These are phyloP conservation scores for Rhinopomastus cyanomelas DNA, from an alignment of 2,113 vertebrate species.

Conservation along the genomic window DNA sequence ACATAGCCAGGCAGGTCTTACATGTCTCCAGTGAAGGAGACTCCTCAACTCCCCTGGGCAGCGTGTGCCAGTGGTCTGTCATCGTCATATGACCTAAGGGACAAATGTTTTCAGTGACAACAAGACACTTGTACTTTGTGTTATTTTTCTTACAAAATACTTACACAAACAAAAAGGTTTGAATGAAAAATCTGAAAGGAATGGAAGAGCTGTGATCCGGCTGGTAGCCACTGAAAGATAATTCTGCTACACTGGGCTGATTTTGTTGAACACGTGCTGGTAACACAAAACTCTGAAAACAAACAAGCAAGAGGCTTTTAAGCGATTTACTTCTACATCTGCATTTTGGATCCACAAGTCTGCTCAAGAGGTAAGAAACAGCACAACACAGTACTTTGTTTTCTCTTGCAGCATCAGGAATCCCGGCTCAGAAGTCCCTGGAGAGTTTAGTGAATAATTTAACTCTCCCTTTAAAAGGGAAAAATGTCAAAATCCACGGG, in stretches of 20 bases:
- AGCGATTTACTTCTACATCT: not conserved
- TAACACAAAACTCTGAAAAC: not conserved
- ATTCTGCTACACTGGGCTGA: not conserved
- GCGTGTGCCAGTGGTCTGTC: no score
- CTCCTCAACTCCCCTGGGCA: no score
- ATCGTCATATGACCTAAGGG: not conserved
- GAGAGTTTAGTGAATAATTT: constrained; percentile 36
- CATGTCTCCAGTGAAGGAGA: no score
- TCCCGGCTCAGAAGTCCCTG: not conserved
- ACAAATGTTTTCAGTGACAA: not conserved
- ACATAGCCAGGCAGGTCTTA: no score
- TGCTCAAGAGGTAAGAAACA: not conserved
- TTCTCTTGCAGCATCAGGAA: constrained; percentile 28
- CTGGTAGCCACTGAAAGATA: not conserved
- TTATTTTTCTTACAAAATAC: not conserved
- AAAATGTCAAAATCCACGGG: constrained; percentile 23
- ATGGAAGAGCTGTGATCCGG: not conserved
- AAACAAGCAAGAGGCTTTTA: not conserved
- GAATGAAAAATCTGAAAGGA: not conserved
- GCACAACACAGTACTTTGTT: not conserved
- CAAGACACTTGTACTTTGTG: not conserved
- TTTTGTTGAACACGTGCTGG: not conserved
- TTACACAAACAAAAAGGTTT: not conserved
- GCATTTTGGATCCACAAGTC: not conserved
- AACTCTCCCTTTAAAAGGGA: not conserved